Evolutionary conservation across 2,797 vertebrate species (phyloP).

Genomic region (Argentina silus): DNA sequence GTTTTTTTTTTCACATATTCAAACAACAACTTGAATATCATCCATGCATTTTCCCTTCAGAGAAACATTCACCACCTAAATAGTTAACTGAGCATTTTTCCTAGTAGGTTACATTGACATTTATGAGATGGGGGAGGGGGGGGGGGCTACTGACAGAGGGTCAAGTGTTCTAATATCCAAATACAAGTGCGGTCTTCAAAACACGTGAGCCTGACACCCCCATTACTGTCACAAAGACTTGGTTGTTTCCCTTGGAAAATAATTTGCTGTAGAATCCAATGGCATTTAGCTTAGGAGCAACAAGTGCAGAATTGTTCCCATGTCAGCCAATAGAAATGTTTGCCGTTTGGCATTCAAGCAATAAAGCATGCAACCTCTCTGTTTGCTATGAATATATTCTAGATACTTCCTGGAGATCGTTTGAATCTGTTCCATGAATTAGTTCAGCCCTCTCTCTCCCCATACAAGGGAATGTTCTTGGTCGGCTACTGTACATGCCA

Average conservation of each 20-base stretch:
- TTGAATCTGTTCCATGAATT: background rate
- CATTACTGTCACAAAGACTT: conserved; percentile 58
- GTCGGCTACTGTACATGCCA: conserved; percentile 5
- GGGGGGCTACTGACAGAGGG: background rate
- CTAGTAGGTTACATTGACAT: background rate
- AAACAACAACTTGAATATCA: no score
- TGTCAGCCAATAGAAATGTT: conserved; percentile 19
- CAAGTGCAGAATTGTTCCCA: conserved; percentile 56
- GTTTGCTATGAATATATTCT: conserved; percentile 29
- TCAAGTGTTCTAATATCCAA: conserved; percentile 9
- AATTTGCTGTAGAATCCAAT: conserved; percentile 30
- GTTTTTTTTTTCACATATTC: background rate
- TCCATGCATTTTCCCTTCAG: no score
- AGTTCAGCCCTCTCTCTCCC: background rate
- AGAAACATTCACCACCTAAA: no score
- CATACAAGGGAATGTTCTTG: conserved; percentile 3
- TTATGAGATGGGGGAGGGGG: background rate
- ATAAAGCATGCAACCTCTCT: conserved; percentile 10
- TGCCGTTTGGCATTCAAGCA: background rate
- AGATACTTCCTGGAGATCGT: background rate
- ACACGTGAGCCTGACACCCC: conserved; percentile 22
- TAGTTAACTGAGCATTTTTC: background rate
- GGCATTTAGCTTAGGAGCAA: conserved; percentile 45
- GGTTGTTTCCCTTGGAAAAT: conserved; percentile 53
- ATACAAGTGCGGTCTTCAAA: conserved; percentile 13